phyloP scores from a whole-genome alignment of 2,113 vertebrate genomes.

The Takifugu flavidus region DNA sequence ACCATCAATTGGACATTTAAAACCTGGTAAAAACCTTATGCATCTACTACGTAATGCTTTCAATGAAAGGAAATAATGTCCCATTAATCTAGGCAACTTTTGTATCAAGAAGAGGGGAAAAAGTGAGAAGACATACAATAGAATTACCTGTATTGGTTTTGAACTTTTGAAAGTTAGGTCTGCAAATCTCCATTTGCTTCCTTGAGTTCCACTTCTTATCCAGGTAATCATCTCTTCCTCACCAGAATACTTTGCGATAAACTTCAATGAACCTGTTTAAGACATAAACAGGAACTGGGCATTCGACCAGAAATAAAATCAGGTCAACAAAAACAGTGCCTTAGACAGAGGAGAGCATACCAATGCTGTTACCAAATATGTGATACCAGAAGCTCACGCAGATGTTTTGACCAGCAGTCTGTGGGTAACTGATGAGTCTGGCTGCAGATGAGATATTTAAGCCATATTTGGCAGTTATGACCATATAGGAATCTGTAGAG shows the following conservation, averaged over 20 bases:
- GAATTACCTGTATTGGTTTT: constrained; percentile 65
- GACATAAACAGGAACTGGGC: neutral
- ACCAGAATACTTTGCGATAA: constrained; percentile 58
- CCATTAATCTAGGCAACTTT: neutral
- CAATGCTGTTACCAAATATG: constrained; percentile 73
- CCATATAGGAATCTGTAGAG: constrained; percentile 64
- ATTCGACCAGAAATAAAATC: neutral
- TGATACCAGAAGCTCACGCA: constrained; percentile 77
- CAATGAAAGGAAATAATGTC: neutral
- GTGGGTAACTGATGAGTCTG: constrained; percentile 69
- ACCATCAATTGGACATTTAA: too few relatives aligned
- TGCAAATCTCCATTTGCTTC: constrained; percentile 76
- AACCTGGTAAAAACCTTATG: neutral
- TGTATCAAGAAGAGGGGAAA: neutral
- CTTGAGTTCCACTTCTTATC: constrained; percentile 74
- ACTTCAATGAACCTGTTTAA: constrained; percentile 66
- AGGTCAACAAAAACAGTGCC: neutral
- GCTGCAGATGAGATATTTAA: constrained; percentile 46
- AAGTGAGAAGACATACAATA: rapidly evolving
- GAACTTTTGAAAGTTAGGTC: constrained; percentile 69
- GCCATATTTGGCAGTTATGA: neutral
- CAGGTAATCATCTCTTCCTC: constrained; percentile 64
- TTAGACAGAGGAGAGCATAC: constrained; percentile 37
- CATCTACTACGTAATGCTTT: neutral
- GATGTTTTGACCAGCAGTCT: constrained; percentile 26